Base-by-base conservation (phyloP, 2,113 vertebrate species). In the Heteronetta atricapilla region DNA sequence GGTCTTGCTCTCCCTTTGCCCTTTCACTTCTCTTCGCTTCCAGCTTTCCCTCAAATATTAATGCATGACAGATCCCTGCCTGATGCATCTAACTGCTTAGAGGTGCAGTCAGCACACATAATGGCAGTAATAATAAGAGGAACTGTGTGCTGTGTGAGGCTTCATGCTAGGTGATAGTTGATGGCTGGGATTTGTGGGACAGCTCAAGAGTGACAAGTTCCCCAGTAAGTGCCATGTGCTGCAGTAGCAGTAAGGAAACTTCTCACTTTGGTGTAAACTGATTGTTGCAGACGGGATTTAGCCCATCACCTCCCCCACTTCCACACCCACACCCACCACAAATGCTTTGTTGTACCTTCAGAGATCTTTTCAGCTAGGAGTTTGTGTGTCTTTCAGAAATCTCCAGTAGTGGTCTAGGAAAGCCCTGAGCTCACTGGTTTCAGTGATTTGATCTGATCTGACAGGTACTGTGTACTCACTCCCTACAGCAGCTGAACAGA, bases 261-360 rank as follows among this genome's bases (percentile, higher is more conserved):
- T 87, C 40, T 69, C 13, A 34, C 36, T 88, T 72, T 40, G n/a
- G 66, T 6, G 1, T 40, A 59, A 79, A 21, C 31, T 72, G 58
- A 44, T 62, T 75, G 36, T 21, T 67, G 23, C 50, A 50, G 62
- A 82, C 40, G 7, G 13, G 34, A 82, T 73, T 58, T n/a, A 55
- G 14, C 17, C 90, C 19, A 19, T 33, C 8, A 11, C 11, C 82
- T 76, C 2, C 5, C 20, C 6, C 44, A 7, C 22, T 80, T 72
- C 16, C 25, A 6, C 20, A 17, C 17, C 42, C 73, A 6, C 20
- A 21, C 14, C 42, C 73, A 44, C 7, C 0, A 0, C 0, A 0
- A 23, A 13, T 20, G 7, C 2, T 59, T 85, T 77, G 8, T 83
- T 31, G 63, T 34, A 13, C 26, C 18, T 66, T 31, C 29, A 34